Evolutionary conservation across 2,888 invertebrate species (phyloP), one percentile per base, ranked within the genome.

Genomic region (Watsonalla cultraria): DNA sequence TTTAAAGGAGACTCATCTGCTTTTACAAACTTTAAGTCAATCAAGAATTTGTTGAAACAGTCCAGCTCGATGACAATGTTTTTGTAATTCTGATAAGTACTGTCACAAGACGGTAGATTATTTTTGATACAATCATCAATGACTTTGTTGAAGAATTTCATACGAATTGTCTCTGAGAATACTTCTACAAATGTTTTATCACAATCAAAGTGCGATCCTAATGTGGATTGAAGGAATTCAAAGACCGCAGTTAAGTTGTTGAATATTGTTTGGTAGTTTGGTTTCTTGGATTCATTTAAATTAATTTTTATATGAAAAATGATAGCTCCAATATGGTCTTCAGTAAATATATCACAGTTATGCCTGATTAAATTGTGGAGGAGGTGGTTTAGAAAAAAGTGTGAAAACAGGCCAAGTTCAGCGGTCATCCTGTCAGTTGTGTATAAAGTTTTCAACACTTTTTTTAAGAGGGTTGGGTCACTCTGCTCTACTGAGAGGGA

Each of bases 211-310:
- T 84, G 82, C 0, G 80, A 78, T 0, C 89, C 90, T 2, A 91
- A 66, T 0, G 88, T 88, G 9, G 86, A 84, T 48, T 90, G 84
- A 0, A 91, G 66, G 55, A 90, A 91, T 59, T 90, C 91, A 76
- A 91, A 91, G 49, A 90, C 78, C 4, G 86, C 86, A 4, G 82
- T 88, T 48, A 91, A 67, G 68, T 91, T 90, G 56, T 82, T 88
- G 42, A 91, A 86, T 46, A 90, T 81, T 1, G 84, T 84, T 67
- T 85, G 86, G 51, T 84, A 85, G 54, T 77, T 84, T 0, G 91
- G 90, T 50, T 78, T 81, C 0, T 75, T 78, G 0, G 59, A 51
- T 45, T 90, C 82, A 51, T 78, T 78, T 6, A 84, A 59, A 61
- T 82, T 74, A 46, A 90, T 84, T 69, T 84, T 89, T 5, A 91